Conservation (phyloP, 2,113 vertebrate genomes). For the zebrafish (Danio rerio) region DNA sequence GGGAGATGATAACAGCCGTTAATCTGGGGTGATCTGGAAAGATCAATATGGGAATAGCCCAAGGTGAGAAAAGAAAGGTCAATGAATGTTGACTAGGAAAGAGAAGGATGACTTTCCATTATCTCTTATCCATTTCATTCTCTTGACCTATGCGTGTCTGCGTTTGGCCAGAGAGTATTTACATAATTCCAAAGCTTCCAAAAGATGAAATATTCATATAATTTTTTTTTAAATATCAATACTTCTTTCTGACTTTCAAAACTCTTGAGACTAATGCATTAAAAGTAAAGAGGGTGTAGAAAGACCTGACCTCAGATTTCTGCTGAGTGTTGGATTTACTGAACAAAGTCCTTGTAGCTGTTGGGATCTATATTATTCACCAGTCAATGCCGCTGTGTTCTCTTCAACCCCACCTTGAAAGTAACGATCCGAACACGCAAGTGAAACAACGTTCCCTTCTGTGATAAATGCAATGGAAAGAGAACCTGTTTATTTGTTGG, state of each 20-base stretch:
- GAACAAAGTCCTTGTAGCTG: not conserved
- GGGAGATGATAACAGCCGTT: slow-evolving; percentile 39
- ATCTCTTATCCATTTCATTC: slow-evolving; percentile 7
- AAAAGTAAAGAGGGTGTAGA: not conserved
- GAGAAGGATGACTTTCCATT: not conserved
- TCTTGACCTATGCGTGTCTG: not conserved
- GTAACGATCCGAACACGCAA: slow-evolving; percentile 20
- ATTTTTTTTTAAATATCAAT: slow-evolving; percentile 4
- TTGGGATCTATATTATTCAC: slow-evolving; percentile 10
- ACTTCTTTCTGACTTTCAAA: slow-evolving; percentile 21
- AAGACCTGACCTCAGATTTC: slow-evolving; percentile 7
- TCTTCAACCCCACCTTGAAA: slow-evolving; percentile 5
- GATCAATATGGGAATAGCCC: slow-evolving; percentile 34
- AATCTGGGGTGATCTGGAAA: slow-evolving; percentile 41
- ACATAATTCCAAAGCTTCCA: slow-evolving; percentile 12
- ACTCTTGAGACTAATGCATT: not conserved
- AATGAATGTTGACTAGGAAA: slow-evolving; percentile 28
- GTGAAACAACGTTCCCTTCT: not conserved
- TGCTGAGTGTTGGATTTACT: not conserved
- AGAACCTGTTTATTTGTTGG: not conserved
- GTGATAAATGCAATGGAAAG: slow-evolving; percentile 6
- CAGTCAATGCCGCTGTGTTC: not conserved
- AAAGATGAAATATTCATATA: slow-evolving; percentile 1
- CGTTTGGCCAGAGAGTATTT: slow-evolving; percentile 17
- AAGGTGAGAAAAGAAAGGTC: slow-evolving; percentile 33